Evolutionary conservation across 2,797 vertebrate genomes (phyloP).

Genomic region (Sciurus vulgaris): DNA sequence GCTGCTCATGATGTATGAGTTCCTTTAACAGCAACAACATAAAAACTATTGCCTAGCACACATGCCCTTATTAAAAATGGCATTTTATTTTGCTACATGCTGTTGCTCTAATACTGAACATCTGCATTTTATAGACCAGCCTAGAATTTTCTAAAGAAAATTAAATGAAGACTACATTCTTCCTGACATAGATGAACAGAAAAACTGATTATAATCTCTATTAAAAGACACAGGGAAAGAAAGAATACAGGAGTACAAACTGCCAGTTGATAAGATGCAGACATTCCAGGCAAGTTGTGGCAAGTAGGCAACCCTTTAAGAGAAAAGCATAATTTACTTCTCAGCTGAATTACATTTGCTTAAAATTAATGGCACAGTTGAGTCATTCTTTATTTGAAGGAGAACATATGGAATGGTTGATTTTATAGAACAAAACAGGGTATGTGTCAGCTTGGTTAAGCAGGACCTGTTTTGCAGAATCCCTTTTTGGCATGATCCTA

Average conservation of each 20-base stretch:
- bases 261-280: not conserved
- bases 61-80: not conserved
- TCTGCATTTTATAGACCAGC: not conserved
- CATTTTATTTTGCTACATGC: conserved; percentile 36
- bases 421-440: conserved; percentile 34
- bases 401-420: conserved; percentile 10
- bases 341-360: conserved; percentile 38
- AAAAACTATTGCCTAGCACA: not conserved
- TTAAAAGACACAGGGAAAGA: not conserved
- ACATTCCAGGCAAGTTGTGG: not conserved
- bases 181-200: not conserved
- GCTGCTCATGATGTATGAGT: not conserved
- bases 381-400: not conserved
- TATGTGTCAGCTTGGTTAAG: not conserved
- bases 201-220: not conserved
- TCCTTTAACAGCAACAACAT: conserved; percentile 38
- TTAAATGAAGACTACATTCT: conserved; percentile 27
- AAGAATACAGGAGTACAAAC: not conserved
- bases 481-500: not conserved
- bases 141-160: conserved; percentile 49
- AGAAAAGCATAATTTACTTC: conserved; percentile 20
- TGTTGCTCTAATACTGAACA: not conserved
- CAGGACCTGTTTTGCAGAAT: not conserved
- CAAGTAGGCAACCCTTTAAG: not conserved
- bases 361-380: conserved; percentile 36